Evolutionary conservation across 2,888 invertebrate genomes (phyloP), one percentile per base, ranked within the genome.

Genomic region (Marasmarcha lunaedactyla): DNA sequence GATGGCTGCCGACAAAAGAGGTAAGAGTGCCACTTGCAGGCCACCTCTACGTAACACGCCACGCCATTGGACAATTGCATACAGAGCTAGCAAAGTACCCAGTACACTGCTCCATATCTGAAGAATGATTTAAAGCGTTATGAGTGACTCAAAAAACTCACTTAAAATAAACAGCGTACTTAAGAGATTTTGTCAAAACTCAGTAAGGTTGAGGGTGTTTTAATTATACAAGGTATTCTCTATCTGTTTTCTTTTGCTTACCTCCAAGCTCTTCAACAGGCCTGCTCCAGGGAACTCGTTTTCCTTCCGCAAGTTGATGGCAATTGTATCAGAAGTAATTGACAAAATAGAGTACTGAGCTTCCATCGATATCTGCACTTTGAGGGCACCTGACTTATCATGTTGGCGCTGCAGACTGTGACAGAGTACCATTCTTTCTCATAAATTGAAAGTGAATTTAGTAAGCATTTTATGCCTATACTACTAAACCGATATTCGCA

Each of bases 41-140:
- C 69, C 77, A 0, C 81, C 79, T 43, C 81, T 54, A 0, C 66
- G 59, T 1, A 71, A 40, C 1, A 50, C 55, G 0, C 77, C 71
- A 0, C 78, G 67, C 71, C 71, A 76, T 40, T 71, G 72, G 1
- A 67, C 51, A 20, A 68, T 13, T 0, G 70, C 66, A 44, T 72
- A 76, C 12, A 71, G 38, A 0, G 55, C 40, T n/a, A 68, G 46
- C 0, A 74, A 33, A 0, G 58, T 49, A 0, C 68, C 67, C 1
- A 81, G 50, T 0, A 69, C 49, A 30, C 72, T 71, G 1, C 77
- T 71, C 62, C 65, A 76, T 37, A 81, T 63, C 81, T 79, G 44
- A 9, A 51, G n/a, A n/a, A 54, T 20, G 4, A 20, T 20, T 20
- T 20, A 20, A 20, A n/a, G n/a, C n/a, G n/a, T n/a, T n/a, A n/a